Conservation (phyloP, 2,113 vertebrate species). For the Heloderma charlesbogerti region DNA sequence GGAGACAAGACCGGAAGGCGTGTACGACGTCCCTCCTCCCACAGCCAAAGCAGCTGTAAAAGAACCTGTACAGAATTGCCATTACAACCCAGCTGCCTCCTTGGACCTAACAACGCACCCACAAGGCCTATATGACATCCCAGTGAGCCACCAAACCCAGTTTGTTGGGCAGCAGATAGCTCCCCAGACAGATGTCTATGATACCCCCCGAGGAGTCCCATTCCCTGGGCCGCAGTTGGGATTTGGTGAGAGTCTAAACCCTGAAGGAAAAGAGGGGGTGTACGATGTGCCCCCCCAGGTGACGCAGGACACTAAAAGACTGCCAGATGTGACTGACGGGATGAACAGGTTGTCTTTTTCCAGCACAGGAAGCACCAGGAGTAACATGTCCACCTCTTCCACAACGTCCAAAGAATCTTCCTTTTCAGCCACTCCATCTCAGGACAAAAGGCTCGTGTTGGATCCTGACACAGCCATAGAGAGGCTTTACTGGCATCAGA, state of each 20-base stretch:
- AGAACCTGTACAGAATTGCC: slow-evolving; percentile 74
- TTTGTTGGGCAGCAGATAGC: slow-evolving; percentile 68
- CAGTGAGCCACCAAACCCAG: slow-evolving; percentile 70
- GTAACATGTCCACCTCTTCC: slow-evolving; percentile 97
- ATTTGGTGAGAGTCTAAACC: slow-evolving; percentile 60
- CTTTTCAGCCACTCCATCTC: slow-evolving; percentile 76
- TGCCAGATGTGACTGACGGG: slow-evolving; percentile 86
- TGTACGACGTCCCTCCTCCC: slow-evolving; percentile 92
- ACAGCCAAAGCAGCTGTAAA: slow-evolving; percentile 76
- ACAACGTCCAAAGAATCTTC: slow-evolving; percentile 88
- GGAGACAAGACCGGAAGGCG: slow-evolving; percentile 78
- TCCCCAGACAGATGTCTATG: slow-evolving; percentile 86
- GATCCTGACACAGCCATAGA: slow-evolving; percentile 90
- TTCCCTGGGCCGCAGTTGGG: slow-evolving; percentile 72
- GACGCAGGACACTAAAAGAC: slow-evolving; percentile 72
- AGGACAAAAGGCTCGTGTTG: slow-evolving; percentile 79
- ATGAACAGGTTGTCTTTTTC: slow-evolving; percentile 95
- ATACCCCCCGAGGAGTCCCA: slow-evolving; percentile 86
- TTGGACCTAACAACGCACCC: slow-evolving; percentile 62
- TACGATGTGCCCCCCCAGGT: slow-evolving; percentile 88
- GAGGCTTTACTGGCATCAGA: slow-evolving; percentile 84
- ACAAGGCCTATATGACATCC: slow-evolving; percentile 83
- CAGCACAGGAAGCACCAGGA: slow-evolving; percentile 92
- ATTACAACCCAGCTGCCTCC: slow-evolving; percentile 74
- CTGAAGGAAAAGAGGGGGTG: slow-evolving; percentile 80